Evolutionary conservation across 2,113 vertebrate species (phyloP).

Genomic region (Nerophis lumbriciformis): DNA sequence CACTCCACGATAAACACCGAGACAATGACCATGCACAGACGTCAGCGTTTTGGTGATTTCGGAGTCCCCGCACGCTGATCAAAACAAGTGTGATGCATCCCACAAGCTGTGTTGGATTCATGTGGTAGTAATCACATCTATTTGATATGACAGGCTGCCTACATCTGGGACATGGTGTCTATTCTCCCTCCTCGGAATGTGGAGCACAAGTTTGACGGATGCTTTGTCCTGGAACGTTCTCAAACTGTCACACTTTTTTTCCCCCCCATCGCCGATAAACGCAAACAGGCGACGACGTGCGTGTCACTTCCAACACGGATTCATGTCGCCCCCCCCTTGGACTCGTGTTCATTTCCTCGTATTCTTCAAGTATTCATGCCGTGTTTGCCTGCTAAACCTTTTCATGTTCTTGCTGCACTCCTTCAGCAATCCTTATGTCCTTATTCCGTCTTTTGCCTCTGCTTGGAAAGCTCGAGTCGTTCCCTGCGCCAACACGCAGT

Average conservation of each 20-base stretch:
- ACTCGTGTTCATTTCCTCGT: neutral
- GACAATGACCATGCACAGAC: too few relatives aligned
- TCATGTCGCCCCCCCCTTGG: neutral
- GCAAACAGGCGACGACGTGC: constrained; percentile 9
- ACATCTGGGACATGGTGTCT: neutral
- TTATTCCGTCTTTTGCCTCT: neutral
- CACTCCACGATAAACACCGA: too few relatives aligned
- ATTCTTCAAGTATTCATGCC: constrained; percentile 3
- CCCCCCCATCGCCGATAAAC: constrained; percentile 20
- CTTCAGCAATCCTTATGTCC: too few relatives aligned
- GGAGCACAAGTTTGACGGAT: constrained; percentile 16
- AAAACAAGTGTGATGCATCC: neutral
- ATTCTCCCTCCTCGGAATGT: constrained; percentile 5
- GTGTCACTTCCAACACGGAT: constrained; percentile 14
- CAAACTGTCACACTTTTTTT: constrained; percentile 7
- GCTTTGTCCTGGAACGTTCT: constrained; percentile 16
- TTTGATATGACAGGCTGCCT: neutral
- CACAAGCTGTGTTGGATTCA: neutral
- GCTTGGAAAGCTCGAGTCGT: neutral
- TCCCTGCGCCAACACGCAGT: neutral
- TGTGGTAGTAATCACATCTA: neutral
- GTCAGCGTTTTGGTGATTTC: too few relatives aligned
- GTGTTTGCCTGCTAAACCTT: neutral
- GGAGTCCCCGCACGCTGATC: neutral
- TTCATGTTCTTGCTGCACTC: neutral